Evolutionary conservation across 2,888 invertebrate species (phyloP).

Genomic region (Sepioteuthis lessoniana): DNA sequence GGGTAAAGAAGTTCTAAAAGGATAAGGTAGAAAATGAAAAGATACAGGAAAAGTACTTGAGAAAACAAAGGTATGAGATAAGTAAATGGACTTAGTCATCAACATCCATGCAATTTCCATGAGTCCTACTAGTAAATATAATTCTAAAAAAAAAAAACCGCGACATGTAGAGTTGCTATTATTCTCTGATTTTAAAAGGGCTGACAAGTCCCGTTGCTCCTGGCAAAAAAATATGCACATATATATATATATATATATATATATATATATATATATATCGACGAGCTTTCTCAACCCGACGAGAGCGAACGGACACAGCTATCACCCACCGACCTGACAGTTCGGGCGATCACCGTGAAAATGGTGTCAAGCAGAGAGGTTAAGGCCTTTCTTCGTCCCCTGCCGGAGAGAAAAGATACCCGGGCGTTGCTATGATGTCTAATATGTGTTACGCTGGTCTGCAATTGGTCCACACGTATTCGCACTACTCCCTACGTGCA

Average conservation of each 20-base stretch:
- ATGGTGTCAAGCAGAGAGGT: background rate
- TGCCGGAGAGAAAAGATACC: background rate
- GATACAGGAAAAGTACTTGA: no score
- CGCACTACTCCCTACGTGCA: background rate
- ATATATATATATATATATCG: no score
- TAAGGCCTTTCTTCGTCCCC: background rate
- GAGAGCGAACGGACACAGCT: background rate
- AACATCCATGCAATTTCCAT: no score
- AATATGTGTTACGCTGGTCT: slow-evolving; percentile 33
- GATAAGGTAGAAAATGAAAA: no score
- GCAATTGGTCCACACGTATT: slow-evolving; percentile 33
- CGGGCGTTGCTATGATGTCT: background rate
- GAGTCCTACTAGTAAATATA: no score
- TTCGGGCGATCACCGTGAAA: background rate
- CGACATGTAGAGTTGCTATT: background rate
- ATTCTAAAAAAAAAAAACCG: no score
- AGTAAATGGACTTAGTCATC: no score
- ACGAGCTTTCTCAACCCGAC: background rate
- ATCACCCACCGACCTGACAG: background rate
- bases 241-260: no score
- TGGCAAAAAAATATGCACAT: no score
- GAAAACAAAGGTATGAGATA: no score
- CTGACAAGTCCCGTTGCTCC: background rate
- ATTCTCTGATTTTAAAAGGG: background rate
- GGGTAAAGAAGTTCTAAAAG: no score